Evolutionary conservation across 2,888 invertebrate genomes (phyloP).

Genomic region (Polydrusus tereticollis): DNA sequence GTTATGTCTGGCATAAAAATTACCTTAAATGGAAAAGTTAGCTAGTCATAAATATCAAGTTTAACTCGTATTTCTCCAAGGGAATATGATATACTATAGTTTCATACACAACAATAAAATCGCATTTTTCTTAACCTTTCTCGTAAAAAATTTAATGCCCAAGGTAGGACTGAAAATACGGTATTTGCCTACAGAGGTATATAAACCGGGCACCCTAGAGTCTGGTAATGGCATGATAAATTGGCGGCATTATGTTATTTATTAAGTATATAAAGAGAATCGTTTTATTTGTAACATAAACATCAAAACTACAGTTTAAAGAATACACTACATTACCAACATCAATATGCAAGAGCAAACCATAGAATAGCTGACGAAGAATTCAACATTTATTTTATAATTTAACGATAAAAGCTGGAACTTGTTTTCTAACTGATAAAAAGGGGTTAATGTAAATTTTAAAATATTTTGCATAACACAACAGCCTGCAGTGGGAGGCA

Average conservation of each 20-base stretch:
- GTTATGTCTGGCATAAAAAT: neutral
- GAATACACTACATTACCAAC: neutral
- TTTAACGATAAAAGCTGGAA: too few species aligned
- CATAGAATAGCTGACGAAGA: too few species aligned
- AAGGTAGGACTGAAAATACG: neutral
- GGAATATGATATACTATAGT: slow-evolving; percentile 12
- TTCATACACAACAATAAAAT: slow-evolving; percentile 8
- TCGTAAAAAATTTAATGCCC: slow-evolving; percentile 20
- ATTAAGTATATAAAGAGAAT: neutral
- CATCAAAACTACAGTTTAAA: neutral
- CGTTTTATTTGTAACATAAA: neutral
- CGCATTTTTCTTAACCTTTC: slow-evolving; percentile 10
- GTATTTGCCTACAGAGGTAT: slow-evolving; percentile 4
- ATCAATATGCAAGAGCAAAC: too few species aligned
- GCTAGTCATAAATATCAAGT: slow-evolving; percentile 3
- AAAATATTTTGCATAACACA: too few species aligned
- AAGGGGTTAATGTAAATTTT: too few species aligned
- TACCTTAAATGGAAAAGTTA: neutral
- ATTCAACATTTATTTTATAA: too few species aligned
- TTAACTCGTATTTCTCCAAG: slow-evolving; percentile 1
- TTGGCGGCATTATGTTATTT: neutral
- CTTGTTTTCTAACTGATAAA: too few species aligned
- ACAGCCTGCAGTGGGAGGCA: too few species aligned
- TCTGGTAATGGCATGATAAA: slow-evolving; percentile 1
- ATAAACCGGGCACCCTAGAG: neutral